Evolutionary conservation across 1,140 invertebrate species (phyloP).

Genomic region (Diabrotica undecimpunctata): DNA sequence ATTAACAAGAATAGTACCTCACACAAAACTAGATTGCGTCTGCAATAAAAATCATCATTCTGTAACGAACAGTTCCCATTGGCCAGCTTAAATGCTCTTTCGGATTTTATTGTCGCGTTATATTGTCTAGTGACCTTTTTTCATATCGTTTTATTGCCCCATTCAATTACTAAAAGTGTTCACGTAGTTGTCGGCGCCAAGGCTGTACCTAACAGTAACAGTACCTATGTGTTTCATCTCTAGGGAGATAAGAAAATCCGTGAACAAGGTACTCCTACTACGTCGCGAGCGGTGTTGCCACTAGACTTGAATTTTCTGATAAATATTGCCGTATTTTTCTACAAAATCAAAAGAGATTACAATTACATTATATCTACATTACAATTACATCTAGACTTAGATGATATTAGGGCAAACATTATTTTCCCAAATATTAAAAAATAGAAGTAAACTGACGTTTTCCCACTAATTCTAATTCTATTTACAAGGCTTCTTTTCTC

Average conservation of each 20-base stretch:
- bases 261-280: background rate
- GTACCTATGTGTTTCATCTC: conserved; percentile 5
- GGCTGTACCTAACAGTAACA: conserved; percentile 12
- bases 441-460: too few relatives aligned
- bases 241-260: background rate
- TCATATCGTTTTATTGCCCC: background rate
- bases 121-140: background rate
- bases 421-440: too few relatives aligned
- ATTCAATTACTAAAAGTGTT: conserved; percentile 2
- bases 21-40: background rate
- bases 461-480: too few relatives aligned
- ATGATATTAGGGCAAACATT: too few relatives aligned
- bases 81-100: conserved; percentile 2
- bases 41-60: background rate
- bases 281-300: too few relatives aligned
- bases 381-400: too few relatives aligned
- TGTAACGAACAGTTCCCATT: background rate
- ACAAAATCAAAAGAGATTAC: too few relatives aligned
- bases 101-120: background rate
- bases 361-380: too few relatives aligned
- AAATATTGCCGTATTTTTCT: too few relatives aligned
- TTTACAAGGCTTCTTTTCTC: too few relatives aligned
- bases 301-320: too few relatives aligned
- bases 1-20: background rate
- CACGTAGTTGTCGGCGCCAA: conserved; percentile 14